Evolutionary conservation across 1,140 invertebrate species (phyloP).

Genomic region (Coboldia fuscipes): DNA sequence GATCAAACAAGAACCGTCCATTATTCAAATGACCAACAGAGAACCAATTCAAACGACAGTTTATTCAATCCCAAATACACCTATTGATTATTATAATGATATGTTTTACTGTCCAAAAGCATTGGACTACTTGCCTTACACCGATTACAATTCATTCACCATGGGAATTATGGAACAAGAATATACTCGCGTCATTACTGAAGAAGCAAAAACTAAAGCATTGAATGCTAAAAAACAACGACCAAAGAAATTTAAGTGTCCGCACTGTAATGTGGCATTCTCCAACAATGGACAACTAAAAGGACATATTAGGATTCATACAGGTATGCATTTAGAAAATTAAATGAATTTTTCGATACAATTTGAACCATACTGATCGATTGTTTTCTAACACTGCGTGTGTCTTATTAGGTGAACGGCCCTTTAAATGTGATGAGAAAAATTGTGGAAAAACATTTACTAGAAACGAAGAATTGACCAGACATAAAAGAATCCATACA

Average conservation of each 20-base stretch:
- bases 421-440: conserved; percentile 63
- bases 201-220: conserved; percentile 38
- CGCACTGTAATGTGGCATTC: conserved; percentile 71
- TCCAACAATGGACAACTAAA: conserved; percentile 85
- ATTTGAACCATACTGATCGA: background rate
- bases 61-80: background rate
- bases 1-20: too few relatives aligned
- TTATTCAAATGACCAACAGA: background rate
- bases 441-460: conserved; percentile 79
- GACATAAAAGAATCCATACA: conserved; percentile 78
- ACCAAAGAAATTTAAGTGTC: conserved; percentile 75
- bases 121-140: background rate
- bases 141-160: conserved; percentile 16
- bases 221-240: conserved; percentile 47
- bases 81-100: conserved; percentile 3
- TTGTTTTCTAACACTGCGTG: conserved; percentile 1
- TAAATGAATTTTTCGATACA: background rate
- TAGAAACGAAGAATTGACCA: conserved; percentile 77
- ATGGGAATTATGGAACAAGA: conserved; percentile 31
- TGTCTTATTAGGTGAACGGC: conserved; percentile 42
- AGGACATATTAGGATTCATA: conserved; percentile 79
- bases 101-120: conserved; percentile 8
- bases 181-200: conserved; percentile 36
- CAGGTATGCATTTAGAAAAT: conserved; percentile 31
- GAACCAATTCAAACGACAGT: background rate